Conservation (phyloP, 2,113 vertebrate species). For the Dryoscopus gambensis region DNA sequence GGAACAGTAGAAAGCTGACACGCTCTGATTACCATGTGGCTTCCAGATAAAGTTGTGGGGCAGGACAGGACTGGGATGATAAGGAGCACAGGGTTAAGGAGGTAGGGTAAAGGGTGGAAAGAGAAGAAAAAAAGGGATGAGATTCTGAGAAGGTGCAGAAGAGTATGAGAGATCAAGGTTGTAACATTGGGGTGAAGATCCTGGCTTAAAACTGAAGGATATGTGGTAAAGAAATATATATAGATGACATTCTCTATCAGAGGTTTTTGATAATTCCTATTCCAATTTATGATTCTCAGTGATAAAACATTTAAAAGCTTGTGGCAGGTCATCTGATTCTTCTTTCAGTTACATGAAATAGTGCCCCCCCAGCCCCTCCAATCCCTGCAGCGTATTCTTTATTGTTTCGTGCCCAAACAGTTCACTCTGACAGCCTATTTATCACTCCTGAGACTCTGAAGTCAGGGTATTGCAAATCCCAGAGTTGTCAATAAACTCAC, state of each 20-base stretch:
- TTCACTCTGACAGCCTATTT: slow-evolving; percentile 11
- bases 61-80: neutral
- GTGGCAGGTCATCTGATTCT: neutral
- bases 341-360: neutral
- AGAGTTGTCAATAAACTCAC: slow-evolving; percentile 34
- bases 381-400: neutral
- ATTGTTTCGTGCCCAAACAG: neutral
- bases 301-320: neutral
- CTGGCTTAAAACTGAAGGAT: neutral
- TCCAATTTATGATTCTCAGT: neutral
- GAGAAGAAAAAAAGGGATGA: neutral
- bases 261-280: neutral
- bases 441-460: neutral
- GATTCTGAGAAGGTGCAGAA: neutral
- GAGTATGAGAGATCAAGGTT: neutral
- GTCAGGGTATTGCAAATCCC: neutral
- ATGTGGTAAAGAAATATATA: neutral
- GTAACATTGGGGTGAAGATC: neutral
- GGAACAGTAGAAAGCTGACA: neutral
- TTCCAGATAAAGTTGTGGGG: neutral
- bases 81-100: neutral
- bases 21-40: neutral
- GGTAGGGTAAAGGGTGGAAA: neutral
- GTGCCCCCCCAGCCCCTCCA: no score
- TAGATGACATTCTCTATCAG: neutral